phyloP scores from a whole-genome alignment of 2,888 invertebrate species.

The Chalcis sispes region DNA sequence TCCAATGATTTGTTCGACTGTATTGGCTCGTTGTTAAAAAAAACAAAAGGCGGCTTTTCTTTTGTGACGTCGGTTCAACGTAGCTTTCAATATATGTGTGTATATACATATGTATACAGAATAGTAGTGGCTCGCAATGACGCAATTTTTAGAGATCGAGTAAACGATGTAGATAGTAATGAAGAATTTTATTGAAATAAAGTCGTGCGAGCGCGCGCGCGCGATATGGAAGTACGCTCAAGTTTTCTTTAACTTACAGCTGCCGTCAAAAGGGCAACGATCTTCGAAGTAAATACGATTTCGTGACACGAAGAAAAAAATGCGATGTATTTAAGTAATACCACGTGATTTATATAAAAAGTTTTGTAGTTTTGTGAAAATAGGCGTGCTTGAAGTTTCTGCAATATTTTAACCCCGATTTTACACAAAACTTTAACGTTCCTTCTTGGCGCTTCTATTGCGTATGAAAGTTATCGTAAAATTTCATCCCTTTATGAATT shows the following conservation, averaged over 20 bases:
- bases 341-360: constrained; percentile 11
- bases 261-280: too few relatives aligned
- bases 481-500: constrained; percentile 24
- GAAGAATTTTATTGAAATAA: constrained; percentile 24
- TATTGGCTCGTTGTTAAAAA: too few relatives aligned
- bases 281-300: too few relatives aligned
- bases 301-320: neutral
- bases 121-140: constrained; percentile 25
- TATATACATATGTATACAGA: neutral
- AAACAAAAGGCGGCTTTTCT: constrained; percentile 15
- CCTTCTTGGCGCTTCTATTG: constrained; percentile 24
- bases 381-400: constrained; percentile 18
- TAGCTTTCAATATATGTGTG: too few relatives aligned
- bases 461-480: constrained; percentile 11
- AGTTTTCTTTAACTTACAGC: too few relatives aligned
- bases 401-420: constrained; percentile 4
- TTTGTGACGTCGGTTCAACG: constrained; percentile 3
- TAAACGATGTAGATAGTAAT: neutral
- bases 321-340: too few relatives aligned
- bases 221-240: too few relatives aligned
- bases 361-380: constrained; percentile 22
- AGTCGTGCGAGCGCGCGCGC: neutral
- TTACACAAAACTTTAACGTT: constrained; percentile 19
- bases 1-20: too few relatives aligned
- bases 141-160: constrained; percentile 31